A percentile compares a stretch with the other conserved stretches of the same genome.
phyloP scores from a whole-genome alignment of 2,888 invertebrate species.

The Phlogophora meticulosa region DNA sequence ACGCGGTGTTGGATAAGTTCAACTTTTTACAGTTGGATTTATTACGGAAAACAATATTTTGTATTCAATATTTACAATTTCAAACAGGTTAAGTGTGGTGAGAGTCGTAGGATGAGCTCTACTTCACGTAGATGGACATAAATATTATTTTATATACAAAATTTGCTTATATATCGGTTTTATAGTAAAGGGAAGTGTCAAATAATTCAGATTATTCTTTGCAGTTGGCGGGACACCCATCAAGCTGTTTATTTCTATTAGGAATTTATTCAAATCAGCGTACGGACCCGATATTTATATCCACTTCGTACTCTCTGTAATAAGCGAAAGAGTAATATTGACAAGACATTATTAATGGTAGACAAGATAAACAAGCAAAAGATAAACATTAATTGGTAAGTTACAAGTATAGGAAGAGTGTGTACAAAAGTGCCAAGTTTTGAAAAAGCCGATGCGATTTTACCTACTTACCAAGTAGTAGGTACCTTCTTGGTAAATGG shows the following conservation, averaged over 20 bases:
- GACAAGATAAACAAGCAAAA: neutral
- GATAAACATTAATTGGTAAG: constrained; percentile 20
- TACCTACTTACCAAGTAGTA: too few relatives aligned
- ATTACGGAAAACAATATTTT: constrained; percentile 10
- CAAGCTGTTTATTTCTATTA: constrained; percentile 68
- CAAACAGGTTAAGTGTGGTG: constrained; percentile 19
- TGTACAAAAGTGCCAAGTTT: too few relatives aligned
- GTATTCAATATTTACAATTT: constrained; percentile 23
- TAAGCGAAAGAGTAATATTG: constrained; percentile 60
- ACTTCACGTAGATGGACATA: constrained; percentile 28
- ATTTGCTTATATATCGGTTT: constrained; percentile 61
- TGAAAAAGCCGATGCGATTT: too few relatives aligned
- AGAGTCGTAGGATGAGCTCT: constrained; percentile 17
- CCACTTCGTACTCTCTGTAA: constrained; percentile 49
- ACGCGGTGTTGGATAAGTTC: neutral
- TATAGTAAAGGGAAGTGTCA: constrained; percentile 63
- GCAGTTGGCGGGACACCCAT: constrained; percentile 60
- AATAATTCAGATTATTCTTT: constrained; percentile 71
- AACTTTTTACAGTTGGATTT: neutral
- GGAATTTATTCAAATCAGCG: constrained; percentile 75
- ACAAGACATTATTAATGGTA: constrained; percentile 44
- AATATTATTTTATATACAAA: constrained; percentile 46
- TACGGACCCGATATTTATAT: constrained; percentile 62
- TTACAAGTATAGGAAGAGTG: neutral
- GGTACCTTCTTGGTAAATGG: too few relatives aligned